phyloP scores from a whole-genome alignment of 2,113 vertebrate genomes.

The mouse (Mus musculus) region GRCm39 chr8:10120501-10121000 shows the following conservation, averaged over 20 bases:
- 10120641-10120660: not conserved
- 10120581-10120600: not conserved
- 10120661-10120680: not conserved
- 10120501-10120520: too few relatives aligned
- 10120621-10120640: not conserved
- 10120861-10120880: not conserved
- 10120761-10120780: not conserved
- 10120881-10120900: rapidly evolving
- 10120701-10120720: not conserved
- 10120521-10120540: too few relatives aligned
- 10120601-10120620: not conserved
- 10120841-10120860: rapidly evolving
- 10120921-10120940: not conserved
- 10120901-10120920: too few relatives aligned
- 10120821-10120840: not conserved
- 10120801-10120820: not conserved
- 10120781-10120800: not conserved
- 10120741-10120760: not conserved
- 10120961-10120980: too few relatives aligned
- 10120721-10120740: not conserved
- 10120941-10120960: not conserved
- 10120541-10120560: too few relatives aligned
- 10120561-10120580: too few relatives aligned
- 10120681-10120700: not conserved
- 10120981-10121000: too few relatives aligned